phyloP scores from a whole-genome alignment of 2,113 vertebrate genomes.

The Menidia beryllina region DNA sequence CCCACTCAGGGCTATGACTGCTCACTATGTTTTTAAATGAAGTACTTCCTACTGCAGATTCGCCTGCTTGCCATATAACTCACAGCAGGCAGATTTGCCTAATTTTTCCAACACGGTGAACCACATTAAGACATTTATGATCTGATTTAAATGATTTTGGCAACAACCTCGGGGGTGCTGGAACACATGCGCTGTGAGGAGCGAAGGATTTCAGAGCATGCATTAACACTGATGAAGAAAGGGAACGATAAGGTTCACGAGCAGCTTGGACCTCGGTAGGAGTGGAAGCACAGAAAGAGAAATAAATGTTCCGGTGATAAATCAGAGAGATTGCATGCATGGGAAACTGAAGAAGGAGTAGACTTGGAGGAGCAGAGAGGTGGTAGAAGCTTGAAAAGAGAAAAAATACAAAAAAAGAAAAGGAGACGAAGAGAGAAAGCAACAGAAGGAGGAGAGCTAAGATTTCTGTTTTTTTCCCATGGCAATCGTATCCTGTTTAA shows the following conservation, averaged over 20 bases:
- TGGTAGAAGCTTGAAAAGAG: background rate
- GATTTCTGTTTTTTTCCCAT: conserved; percentile 4
- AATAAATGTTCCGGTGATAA: conserved; percentile 15
- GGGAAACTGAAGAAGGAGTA: conserved; percentile 16
- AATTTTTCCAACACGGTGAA: background rate
- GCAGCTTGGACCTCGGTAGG: background rate
- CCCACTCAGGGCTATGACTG: no score
- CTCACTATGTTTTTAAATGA: no score
- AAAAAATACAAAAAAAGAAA: background rate
- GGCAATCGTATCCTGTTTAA: background rate
- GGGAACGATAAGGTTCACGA: background rate
- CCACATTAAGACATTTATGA: background rate
- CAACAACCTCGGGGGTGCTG: conserved; percentile 13
- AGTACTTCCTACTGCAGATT: background rate
- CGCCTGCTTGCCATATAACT: background rate
- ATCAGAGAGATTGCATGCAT: conserved; percentile 23
- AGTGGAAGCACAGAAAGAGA: conserved; percentile 8
- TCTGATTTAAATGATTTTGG: conserved; percentile 45
- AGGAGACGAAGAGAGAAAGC: background rate
- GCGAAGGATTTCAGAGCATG: conserved; percentile 21
- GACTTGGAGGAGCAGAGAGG: conserved; percentile 24
- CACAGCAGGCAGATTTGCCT: conserved; percentile 28
- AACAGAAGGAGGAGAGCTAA: conserved; percentile 9
- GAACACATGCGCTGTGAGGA: conserved; percentile 7
- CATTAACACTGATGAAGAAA: background rate